Evolutionary conservation across 1,140 invertebrate species (phyloP).

Genomic region (Teleogryllus occipitalis): DNA sequence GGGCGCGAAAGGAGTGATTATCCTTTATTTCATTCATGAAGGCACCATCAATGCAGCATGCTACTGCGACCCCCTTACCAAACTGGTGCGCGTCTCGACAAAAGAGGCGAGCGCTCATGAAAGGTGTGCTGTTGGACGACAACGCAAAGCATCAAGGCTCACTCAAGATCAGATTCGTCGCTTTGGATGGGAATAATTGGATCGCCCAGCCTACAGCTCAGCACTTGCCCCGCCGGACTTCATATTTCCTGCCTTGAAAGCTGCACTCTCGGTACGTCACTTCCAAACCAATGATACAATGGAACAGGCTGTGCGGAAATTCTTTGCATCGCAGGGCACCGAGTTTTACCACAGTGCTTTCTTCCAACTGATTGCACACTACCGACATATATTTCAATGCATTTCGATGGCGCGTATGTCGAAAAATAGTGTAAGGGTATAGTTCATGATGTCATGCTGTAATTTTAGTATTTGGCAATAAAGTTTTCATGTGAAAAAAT

Average conservation of each 20-base stretch:
- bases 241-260: constrained; percentile 16
- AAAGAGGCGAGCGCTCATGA: constrained; percentile 14
- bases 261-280: constrained; percentile 17
- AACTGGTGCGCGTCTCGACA: constrained; percentile 2
- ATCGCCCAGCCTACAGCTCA: constrained; percentile 7
- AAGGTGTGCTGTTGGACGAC: not conserved
- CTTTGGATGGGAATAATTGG: constrained; percentile 13
- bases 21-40: constrained; percentile 16
- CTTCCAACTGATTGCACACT: constrained; percentile 11
- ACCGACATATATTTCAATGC: constrained; percentile 5
- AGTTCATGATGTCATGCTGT: constrained; percentile 10
- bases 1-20: constrained; percentile 13
- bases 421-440: constrained; percentile 13
- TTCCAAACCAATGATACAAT: constrained; percentile 17
- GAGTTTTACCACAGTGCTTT: constrained; percentile 18
- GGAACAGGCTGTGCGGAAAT: constrained; percentile 19
- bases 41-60: constrained; percentile 11
- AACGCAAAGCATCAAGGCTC: not conserved
- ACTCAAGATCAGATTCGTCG: constrained; percentile 11
- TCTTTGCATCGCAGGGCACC: constrained; percentile 20
- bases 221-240: not conserved
- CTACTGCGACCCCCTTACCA: constrained; percentile 14
- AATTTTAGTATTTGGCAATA: not conserved
- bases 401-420: constrained; percentile 12
- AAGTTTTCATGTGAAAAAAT: not conserved